phyloP scores from a whole-genome alignment of 2,888 invertebrate species.

The Didymodactylos carnosus region DNA sequence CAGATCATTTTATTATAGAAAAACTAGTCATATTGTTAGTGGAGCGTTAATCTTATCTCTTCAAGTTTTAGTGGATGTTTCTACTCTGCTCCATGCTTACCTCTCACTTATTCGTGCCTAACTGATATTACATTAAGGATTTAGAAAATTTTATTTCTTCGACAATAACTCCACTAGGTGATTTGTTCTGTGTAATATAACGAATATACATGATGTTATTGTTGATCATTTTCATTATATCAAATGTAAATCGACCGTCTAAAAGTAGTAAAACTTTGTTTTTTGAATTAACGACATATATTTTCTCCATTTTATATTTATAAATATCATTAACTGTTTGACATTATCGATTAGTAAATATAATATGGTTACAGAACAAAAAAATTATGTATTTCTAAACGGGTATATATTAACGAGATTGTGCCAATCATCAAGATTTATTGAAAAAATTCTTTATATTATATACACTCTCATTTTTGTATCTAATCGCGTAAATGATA shows the following conservation, averaged over 20 bases:
- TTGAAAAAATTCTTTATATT: no score
- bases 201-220: slow-evolving; percentile 35
- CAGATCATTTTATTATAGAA: slow-evolving; percentile 70
- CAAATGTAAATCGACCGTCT: slow-evolving; percentile 31
- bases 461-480: no score
- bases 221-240: slow-evolving; percentile 36
- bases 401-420: no score
- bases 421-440: no score
- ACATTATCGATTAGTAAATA: no score
- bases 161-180: slow-evolving; percentile 35
- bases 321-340: no score
- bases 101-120: slow-evolving; percentile 62
- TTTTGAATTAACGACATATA: no score
- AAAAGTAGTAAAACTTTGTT: slow-evolving; percentile 14
- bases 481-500: no score
- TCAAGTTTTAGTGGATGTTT: slow-evolving; percentile 48
- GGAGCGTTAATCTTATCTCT: slow-evolving; percentile 51
- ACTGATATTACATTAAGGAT: slow-evolving; percentile 58
- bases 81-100: background rate
- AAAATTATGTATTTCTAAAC: no score
- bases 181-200: slow-evolving; percentile 35
- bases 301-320: background rate
- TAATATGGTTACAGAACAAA: no score
- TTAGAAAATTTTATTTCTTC: slow-evolving; percentile 38
- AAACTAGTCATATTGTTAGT: slow-evolving; percentile 65